phyloP scores from a whole-genome alignment of 2,113 vertebrate genomes.

The Nothoprocta pentlandii region DNA sequence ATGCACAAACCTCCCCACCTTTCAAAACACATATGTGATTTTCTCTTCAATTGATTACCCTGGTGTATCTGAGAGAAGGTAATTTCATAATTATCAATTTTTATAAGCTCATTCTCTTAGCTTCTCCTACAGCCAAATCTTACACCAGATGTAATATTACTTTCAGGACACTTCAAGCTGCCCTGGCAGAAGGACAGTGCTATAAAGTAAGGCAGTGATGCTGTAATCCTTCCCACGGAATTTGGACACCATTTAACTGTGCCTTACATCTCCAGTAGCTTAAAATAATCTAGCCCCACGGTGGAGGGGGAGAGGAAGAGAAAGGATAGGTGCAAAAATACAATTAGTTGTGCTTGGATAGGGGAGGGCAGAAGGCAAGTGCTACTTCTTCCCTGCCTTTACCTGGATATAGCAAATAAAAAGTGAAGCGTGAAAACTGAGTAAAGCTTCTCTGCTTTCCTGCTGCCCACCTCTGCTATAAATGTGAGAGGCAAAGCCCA shows the following conservation, averaged over 20 bases:
- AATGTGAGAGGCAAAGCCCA: neutral
- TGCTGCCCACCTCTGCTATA: neutral
- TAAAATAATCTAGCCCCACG: neutral
- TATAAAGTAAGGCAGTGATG: neutral
- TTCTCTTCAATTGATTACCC: neutral
- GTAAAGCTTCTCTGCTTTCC: neutral
- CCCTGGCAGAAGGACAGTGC: neutral
- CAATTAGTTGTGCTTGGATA: neutral
- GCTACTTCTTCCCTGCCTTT: neutral
- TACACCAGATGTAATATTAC: neutral
- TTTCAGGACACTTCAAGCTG: fast-evolving
- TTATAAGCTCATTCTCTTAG: neutral
- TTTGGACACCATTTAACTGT: neutral
- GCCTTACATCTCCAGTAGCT: neutral
- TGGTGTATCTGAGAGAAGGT: neutral
- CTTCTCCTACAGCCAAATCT: neutral
- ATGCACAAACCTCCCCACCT: neutral
- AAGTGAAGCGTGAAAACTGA: fast-evolving
- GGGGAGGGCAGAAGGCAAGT: neutral
- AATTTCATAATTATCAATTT: neutral
- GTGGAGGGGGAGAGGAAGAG: neutral
- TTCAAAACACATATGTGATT: neutral
- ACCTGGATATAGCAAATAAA: neutral
- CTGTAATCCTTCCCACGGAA: neutral
- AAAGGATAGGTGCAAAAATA: neutral